These are phyloP conservation scores for Amiota communis DNA, from an alignment of 2,888 invertebrate species.

Conservation along the genomic window DNA sequence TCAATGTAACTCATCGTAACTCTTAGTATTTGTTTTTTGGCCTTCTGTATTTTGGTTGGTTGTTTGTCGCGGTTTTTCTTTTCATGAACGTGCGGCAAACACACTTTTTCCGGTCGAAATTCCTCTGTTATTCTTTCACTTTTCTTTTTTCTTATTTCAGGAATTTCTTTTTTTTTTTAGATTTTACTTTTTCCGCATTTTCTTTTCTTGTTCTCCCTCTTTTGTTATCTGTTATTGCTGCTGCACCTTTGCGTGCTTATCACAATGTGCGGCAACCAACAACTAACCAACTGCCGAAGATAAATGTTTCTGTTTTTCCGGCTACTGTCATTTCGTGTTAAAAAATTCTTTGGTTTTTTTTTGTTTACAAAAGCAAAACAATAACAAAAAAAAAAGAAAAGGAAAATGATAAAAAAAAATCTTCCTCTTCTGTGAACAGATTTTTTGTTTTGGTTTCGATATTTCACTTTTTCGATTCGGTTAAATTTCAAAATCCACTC, in stretches of 20 bases:
- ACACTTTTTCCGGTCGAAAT: slow-evolving; percentile 15
- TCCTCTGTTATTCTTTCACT: not conserved
- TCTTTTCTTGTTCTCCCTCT: not conserved
- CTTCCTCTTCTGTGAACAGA: too few relatives aligned
- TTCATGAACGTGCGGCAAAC: slow-evolving; percentile 21
- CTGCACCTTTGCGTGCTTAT: too few relatives aligned
- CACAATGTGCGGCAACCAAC: too few relatives aligned
- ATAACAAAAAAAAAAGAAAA: not conserved
- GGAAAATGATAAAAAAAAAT: not conserved
- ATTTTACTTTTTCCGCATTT: not conserved
- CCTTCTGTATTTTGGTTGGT: slow-evolving; percentile 23
- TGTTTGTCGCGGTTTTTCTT: slow-evolving; percentile 9
- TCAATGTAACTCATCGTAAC: not conserved
- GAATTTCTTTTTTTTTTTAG: not conserved
- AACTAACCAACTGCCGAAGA: not conserved
- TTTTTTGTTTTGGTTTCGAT: too few relatives aligned
- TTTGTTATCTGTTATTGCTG: not conserved
- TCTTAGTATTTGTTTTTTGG: slow-evolving; percentile 15
- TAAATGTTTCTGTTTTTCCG: slow-evolving; percentile 19
- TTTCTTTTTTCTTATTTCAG: not conserved
- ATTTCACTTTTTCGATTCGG: too few relatives aligned
- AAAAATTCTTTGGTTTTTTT: not conserved
- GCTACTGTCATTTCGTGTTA: slow-evolving; percentile 28
- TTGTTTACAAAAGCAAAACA: not conserved
- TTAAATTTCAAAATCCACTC: too few relatives aligned